Conservation (phyloP, 2,888 invertebrate genomes). For the Euplexia lucipara region DNA sequence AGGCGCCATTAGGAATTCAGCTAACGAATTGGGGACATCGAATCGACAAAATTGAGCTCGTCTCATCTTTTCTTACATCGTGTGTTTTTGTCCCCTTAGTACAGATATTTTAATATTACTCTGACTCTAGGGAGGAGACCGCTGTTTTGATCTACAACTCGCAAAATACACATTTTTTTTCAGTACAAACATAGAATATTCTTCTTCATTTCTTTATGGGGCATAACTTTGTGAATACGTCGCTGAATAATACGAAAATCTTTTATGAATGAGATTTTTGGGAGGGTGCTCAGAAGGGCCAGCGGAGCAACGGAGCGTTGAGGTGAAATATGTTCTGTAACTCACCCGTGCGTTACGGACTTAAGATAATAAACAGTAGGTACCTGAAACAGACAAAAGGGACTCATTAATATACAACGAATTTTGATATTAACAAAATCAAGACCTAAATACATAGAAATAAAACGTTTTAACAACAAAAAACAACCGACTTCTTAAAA, state of each 20-base stretch:
- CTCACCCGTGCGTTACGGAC: slow-evolving; percentile 70
- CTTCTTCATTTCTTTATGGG: slow-evolving; percentile 74
- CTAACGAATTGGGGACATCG: slow-evolving; percentile 89
- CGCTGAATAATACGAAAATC: slow-evolving; percentile 78
- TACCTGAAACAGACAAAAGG: slow-evolving; percentile 82
- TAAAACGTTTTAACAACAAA: too few species aligned
- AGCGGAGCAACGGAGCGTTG: slow-evolving; percentile 60
- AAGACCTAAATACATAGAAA: slow-evolving; percentile 9
- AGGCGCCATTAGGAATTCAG: slow-evolving; percentile 87
- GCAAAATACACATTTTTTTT: slow-evolving; percentile 80
- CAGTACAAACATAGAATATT: slow-evolving; percentile 78
- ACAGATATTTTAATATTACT: slow-evolving; percentile 86
- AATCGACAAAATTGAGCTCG: slow-evolving; percentile 88
- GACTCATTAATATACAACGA: slow-evolving; percentile 52
- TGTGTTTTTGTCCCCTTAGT: slow-evolving; percentile 81
- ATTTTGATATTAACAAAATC: slow-evolving; percentile 35
- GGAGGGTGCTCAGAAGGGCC: slow-evolving; percentile 63
- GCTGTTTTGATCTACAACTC: slow-evolving; percentile 86
- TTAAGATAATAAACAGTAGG: slow-evolving; percentile 68
- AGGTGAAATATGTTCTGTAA: slow-evolving; percentile 69
- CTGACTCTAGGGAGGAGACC: slow-evolving; percentile 78
- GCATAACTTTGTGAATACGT: slow-evolving; percentile 81
- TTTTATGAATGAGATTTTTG: slow-evolving; percentile 80
- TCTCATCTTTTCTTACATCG: slow-evolving; percentile 87
- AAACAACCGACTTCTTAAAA: too few species aligned